Evolutionary conservation across 2,113 vertebrate genomes (phyloP).

Genomic region (Rhynchopsitta pachyrhyncha): DNA sequence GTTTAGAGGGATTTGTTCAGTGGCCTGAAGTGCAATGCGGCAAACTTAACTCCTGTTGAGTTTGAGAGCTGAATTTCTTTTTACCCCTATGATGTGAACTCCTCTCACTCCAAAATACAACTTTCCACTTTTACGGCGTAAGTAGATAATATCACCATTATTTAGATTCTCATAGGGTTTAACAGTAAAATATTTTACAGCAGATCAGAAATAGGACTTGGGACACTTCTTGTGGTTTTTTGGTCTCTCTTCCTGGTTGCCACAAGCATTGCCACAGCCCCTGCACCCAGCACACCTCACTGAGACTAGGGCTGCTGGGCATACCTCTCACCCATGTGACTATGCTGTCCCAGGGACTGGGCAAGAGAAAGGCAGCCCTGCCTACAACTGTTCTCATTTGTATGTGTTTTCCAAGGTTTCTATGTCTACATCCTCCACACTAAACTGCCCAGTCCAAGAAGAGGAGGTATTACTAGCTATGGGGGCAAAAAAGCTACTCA

Average conservation of each 20-base stretch:
- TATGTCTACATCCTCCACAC: accelerated
- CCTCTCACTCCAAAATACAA: background rate
- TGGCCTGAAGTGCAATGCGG: background rate
- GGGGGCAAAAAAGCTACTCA: background rate
- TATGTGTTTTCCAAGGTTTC: background rate
- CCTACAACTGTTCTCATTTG: background rate
- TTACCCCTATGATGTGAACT: background rate
- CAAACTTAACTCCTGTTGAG: background rate
- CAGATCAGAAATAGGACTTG: background rate
- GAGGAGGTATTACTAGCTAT: background rate
- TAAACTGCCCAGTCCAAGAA: background rate
- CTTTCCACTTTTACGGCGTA: background rate
- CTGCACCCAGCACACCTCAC: accelerated
- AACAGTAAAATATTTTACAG: background rate
- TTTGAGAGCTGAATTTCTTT: background rate
- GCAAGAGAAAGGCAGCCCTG: background rate
- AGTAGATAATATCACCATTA: background rate
- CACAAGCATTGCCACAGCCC: background rate
- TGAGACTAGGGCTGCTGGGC: background rate
- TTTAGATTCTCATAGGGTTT: background rate
- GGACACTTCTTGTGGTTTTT: background rate
- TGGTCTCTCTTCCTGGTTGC: background rate
- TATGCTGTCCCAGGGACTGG: accelerated
- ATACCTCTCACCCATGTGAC: accelerated
- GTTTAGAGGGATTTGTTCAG: background rate